phyloP scores from a whole-genome alignment of 1,140 invertebrate genomes.

The Luehdorfia chinensis region DNA sequence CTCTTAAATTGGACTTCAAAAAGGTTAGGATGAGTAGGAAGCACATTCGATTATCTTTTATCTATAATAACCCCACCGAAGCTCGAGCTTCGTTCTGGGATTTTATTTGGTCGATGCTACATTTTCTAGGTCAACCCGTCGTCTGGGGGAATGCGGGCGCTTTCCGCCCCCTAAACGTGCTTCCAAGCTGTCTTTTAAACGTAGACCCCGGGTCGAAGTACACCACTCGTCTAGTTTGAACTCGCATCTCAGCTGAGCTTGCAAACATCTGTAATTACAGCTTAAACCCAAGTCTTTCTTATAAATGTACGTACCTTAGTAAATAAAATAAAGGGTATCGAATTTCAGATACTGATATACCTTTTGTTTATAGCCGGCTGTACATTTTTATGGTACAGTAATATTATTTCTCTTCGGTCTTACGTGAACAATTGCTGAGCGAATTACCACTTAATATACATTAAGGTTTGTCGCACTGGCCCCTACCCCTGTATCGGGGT shows the following conservation, averaged over 20 bases:
- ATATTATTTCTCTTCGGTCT: not conserved
- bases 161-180: constrained; percentile 16
- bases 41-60: no score
- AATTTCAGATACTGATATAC: not conserved
- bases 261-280: not conserved
- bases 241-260: not conserved
- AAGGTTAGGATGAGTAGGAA: not conserved
- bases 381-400: not conserved
- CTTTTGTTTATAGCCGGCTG: not conserved
- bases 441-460: constrained; percentile 18
- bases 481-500: not conserved
- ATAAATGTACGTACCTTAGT: not conserved
- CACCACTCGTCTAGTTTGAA: not conserved
- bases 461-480: constrained; percentile 5
- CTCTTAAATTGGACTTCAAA: not conserved
- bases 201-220: constrained; percentile 7
- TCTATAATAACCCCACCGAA: no score
- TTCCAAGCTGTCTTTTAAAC: constrained; percentile 8
- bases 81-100: no score
- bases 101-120: constrained; percentile 21
- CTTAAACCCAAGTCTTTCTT: not conserved
- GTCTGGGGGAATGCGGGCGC: constrained; percentile 18
- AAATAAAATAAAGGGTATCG: no score
- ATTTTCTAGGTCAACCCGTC: constrained; percentile 19
- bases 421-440: not conserved